phyloP scores from a whole-genome alignment of 2,113 vertebrate species.

The Asarcornis scutulata region DNA sequence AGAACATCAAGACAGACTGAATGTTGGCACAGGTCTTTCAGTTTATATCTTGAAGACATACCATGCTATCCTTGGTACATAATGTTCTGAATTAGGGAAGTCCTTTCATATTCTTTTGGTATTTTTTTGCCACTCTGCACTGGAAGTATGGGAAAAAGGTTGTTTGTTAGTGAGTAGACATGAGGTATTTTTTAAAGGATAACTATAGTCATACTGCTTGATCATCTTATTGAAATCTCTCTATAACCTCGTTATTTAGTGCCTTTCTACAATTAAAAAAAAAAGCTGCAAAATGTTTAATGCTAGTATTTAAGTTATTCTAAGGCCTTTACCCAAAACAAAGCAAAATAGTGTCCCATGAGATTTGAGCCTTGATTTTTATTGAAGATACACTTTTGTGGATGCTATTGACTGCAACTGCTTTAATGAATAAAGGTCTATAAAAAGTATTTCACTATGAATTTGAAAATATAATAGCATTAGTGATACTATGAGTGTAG shows the following conservation, averaged over 20 bases:
- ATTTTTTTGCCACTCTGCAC: not conserved
- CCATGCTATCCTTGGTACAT: not conserved
- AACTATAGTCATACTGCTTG: not conserved
- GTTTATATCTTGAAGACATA: not conserved
- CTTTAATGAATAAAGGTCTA: not conserved
- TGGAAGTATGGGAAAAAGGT: not conserved
- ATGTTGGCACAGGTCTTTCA: not conserved
- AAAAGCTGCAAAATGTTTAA: not conserved
- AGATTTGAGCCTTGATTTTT: not conserved
- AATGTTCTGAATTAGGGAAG: not conserved
- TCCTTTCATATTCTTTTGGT: not conserved
- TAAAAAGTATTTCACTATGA: not conserved
- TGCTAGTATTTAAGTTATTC: not conserved
- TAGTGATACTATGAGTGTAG: not conserved
- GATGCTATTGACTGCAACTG: not conserved
- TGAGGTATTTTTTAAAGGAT: not conserved
- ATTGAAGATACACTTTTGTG: not conserved
- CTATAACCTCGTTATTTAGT: not conserved
- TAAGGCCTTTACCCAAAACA: not conserved
- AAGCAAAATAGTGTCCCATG: not conserved
- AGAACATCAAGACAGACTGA: not conserved
- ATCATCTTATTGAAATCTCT: rapidly evolving
- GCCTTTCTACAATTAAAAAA: not conserved
- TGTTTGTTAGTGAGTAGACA: not conserved
- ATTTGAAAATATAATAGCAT: not conserved